A percentile compares a stretch with the other conserved stretches of the same genome.
These are phyloP conservation scores for Drosophila villosipedis DNA, from an alignment of 2,888 invertebrate genomes.

Conservation along the genomic window DNA sequence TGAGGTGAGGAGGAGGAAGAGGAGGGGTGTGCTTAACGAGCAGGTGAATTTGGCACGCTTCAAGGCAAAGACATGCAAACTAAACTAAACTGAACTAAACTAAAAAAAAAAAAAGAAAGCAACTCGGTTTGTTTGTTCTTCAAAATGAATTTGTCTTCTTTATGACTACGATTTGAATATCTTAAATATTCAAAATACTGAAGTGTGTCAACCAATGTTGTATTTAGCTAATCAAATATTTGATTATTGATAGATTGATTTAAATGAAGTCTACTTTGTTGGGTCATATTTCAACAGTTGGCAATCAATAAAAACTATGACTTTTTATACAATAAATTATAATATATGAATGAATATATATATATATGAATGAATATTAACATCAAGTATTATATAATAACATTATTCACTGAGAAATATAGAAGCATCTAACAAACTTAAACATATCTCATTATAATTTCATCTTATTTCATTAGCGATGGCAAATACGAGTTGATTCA, in stretches of 20 bases:
- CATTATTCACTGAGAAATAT: not conserved
- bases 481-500: not conserved
- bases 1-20: not conserved
- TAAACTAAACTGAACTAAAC: not conserved
- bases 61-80: not conserved
- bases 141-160: not conserved
- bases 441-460: not conserved
- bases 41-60: slow-evolving; percentile 31
- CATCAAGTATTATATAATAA: not conserved
- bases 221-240: not conserved
- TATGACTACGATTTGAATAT: not conserved
- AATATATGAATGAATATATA: not conserved
- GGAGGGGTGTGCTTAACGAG: not conserved
- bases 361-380: not conserved
- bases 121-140: slow-evolving; percentile 2
- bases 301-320: not conserved
- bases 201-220: not conserved
- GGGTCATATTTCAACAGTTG: not conserved
- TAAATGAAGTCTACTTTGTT: not conserved
- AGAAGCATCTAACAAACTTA: not conserved
- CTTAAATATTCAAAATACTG: not conserved
- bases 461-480: not conserved
- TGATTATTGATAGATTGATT: no score
- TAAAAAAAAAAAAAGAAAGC: not conserved
- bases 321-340: not conserved